Evolutionary conservation across 2,797 vertebrate genomes (phyloP).

Genomic region (Gambelia wislizenii): DNA sequence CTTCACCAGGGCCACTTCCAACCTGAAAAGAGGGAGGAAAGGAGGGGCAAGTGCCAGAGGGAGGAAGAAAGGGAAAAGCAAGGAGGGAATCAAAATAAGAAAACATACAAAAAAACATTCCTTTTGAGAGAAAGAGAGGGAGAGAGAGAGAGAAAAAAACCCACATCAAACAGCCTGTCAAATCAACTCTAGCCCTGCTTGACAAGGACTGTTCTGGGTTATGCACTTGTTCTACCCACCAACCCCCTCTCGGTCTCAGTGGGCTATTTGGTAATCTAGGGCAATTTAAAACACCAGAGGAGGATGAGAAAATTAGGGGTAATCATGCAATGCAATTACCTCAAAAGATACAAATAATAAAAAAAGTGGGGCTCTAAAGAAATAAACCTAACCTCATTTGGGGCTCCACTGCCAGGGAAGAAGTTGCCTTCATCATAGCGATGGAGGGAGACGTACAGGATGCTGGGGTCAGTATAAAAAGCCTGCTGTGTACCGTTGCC

Average conservation of each 20-base stretch:
- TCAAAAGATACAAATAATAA: constrained; percentile 81
- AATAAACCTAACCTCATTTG: constrained; percentile 95
- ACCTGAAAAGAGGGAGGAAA: constrained; percentile 74
- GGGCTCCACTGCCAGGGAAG: constrained; percentile 90
- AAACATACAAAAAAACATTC: constrained; percentile 74
- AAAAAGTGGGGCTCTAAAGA: constrained; percentile 87
- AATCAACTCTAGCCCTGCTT: constrained; percentile 76
- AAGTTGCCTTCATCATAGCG: constrained; percentile 94
- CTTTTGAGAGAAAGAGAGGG: constrained; percentile 51
- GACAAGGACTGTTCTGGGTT: constrained; percentile 82
- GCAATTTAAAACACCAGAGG: constrained; percentile 87
- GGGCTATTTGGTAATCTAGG: constrained; percentile 87
- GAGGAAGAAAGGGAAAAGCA: constrained; percentile 47
- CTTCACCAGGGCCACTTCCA: constrained; percentile 78
- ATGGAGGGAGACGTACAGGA: constrained; percentile 93
- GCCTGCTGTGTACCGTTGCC: constrained; percentile 92
- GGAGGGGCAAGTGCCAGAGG: constrained; percentile 65
- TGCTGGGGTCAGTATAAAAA: constrained; percentile 91
- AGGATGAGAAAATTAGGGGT: constrained; percentile 88
- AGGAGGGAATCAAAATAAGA: constrained; percentile 57
- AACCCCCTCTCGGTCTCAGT: constrained; percentile 73
- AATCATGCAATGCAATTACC: constrained; percentile 88
- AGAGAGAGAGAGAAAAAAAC: constrained; percentile 18
- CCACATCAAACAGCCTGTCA: constrained; percentile 85
- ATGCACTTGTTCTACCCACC: constrained; percentile 80